Evolutionary conservation across 1,140 invertebrate species (phyloP), one percentile per base, ranked within the genome.

Genomic region (Caenorhabditis briggsae): DNA sequence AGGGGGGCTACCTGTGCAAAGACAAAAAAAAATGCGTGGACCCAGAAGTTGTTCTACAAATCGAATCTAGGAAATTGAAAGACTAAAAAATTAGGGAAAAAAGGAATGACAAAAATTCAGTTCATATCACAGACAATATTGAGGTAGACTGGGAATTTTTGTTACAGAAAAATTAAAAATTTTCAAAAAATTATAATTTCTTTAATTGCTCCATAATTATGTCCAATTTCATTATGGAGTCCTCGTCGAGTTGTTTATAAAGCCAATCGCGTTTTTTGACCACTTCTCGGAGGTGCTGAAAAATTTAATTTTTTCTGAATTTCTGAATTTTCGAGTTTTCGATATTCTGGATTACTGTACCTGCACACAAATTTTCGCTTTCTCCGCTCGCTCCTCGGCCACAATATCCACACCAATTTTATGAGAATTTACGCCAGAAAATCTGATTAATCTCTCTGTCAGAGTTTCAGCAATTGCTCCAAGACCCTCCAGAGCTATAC

Each of bases 241-340:
- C 46, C 70, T 78, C 70, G 70, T 78, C 70, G 8, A 78, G 70
- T 23, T 78, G 70, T 50, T 78, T 78, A 33, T 78, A 78, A 2
- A 43, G 33, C 70, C 70, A 78, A 46, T 78, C 70, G n/a, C 70
- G 70, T 23, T 78, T 78, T 23, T 78, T 78, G 46, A 78, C 70
- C 43, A 78, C 3, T 41, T 48, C 20, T 16, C 70, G 43, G 70
- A 78, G 70, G 11, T 78, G 70, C 70, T 78, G 70, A 53, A 78
- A 50, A 20, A 5, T 58, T 18, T 1, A 58, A 33, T 33, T 33
- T n/a, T n/a, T n/a, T n/a, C n/a, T 33, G 33, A 33, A 33, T 33
- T 33, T 33, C 33, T 33, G 33, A n/a, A 58, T 58, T 58, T 58
- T 1, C 7, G n/a, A 18, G 14, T 7, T 25, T 23, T 61, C 11